Percentiles rank a stretch among this genome's conserved stretches.
Evolutionary conservation across 2,888 invertebrate genomes (phyloP).

Genomic region (Thecophora atra): DNA sequence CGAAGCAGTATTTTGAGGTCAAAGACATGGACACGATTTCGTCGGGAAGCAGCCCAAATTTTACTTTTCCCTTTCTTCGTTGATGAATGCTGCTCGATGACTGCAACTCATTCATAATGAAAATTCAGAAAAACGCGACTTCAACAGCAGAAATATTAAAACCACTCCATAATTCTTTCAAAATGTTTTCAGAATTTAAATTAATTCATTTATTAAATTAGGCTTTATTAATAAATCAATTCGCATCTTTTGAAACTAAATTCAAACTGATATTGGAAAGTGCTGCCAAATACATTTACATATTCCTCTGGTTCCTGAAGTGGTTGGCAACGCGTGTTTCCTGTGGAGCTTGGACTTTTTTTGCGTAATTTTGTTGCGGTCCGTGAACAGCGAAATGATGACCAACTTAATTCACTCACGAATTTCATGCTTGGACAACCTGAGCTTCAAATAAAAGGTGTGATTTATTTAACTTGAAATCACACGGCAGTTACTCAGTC

Average conservation of each 20-base stretch:
- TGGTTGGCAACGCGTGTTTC: neutral
- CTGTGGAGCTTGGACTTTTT: neutral
- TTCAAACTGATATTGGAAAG: neutral
- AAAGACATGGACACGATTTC: neutral
- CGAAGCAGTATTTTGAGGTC: neutral
- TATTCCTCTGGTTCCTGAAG: too few species aligned
- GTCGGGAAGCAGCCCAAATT: neutral
- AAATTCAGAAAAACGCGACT: neutral
- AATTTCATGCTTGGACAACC: neutral
- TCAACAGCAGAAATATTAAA: too few species aligned
- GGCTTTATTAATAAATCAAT: neutral
- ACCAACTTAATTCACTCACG: neutral
- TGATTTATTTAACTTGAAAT: too few species aligned
- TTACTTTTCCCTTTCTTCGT: neutral
- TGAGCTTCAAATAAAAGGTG: neutral
- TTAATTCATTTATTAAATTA: too few species aligned
- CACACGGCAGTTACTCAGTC: too few species aligned
- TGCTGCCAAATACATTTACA: slow-evolving; percentile 4
- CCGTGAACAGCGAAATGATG: slow-evolving; percentile 1
- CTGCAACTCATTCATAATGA: neutral
- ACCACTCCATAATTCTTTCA: too few species aligned
- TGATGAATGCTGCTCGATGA: neutral
- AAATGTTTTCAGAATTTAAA: too few species aligned
- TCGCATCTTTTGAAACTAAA: neutral
- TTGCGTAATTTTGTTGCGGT: neutral